Conservation (phyloP, 1,140 invertebrate species). For the Diorhabda carinulata region DNA sequence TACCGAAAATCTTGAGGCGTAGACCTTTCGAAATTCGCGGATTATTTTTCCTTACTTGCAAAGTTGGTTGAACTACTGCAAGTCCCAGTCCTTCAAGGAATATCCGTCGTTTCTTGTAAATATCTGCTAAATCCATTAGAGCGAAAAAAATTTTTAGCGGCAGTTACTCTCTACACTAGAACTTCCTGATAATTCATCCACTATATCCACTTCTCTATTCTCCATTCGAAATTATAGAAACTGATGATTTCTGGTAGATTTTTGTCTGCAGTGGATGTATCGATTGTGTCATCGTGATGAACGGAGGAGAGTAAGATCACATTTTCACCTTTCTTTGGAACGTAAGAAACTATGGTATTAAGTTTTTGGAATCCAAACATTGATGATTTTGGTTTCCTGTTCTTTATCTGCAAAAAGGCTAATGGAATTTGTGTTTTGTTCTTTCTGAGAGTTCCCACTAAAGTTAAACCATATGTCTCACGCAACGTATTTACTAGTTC, state of each 20-base stretch:
- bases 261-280: not conserved
- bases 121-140: not conserved
- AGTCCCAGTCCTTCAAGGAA: not conserved
- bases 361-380: slow-evolving; percentile 6
- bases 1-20: too few relatives aligned
- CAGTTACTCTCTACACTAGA: not conserved
- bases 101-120: not conserved
- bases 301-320: not conserved
- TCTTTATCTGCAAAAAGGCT: slow-evolving; percentile 1
- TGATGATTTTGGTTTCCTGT: not conserved
- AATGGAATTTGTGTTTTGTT: slow-evolving; percentile 5
- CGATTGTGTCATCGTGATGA: not conserved
- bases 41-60: not conserved
- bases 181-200: slow-evolving; percentile 7
- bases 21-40: not conserved
- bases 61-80: not conserved
- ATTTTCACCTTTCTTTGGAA: not conserved
- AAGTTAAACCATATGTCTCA: not conserved
- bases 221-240: too few relatives aligned
- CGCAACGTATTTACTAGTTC: not conserved
- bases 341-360: slow-evolving; percentile 4
- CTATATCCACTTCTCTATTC: not conserved
- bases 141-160: slow-evolving; percentile 4
- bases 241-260: too few relatives aligned
- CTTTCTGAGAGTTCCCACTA: not conserved